Base-by-base conservation (phyloP, 92 coral and sea anemone species). In the Palythoa grandiflora region DNA sequence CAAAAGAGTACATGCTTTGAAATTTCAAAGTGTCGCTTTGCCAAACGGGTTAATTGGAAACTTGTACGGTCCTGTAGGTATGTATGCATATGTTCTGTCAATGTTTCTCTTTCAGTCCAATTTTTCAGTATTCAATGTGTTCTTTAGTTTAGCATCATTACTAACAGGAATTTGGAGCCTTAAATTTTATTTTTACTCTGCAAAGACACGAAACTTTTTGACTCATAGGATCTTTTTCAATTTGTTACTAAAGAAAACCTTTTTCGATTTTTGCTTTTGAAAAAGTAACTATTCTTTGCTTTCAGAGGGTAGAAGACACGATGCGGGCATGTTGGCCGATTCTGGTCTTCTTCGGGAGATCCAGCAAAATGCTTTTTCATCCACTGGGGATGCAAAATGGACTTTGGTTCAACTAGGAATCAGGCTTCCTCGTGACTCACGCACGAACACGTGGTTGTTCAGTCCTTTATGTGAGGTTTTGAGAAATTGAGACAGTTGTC, bases 351-450 rank as follows among this genome's bases (percentile, higher is more conserved):
- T 84, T 59, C 35, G 48, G 39, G 75, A 40, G 66, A 48, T 84
- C 59, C 52, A 71, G 77, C 73, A 21, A 65, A 35, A 38, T 84
- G 88, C 88, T 19, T 12, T 59, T 77, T 84, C 88, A 44, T 52
- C 44, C 7, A 50, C 9, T 70, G 68, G 47, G 36, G 75, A 83
- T 51, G 60, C 87, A 28, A 28, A 28, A 28, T 28, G 28, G 28
- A 28, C 28, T 28, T 28, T 28, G 28, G 28, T 28, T 28, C 28
- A 28, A 28, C 28, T 28, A 28, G 28, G 28, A 28, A 28, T 28
- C 28, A 28, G 28, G 28, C 28, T 28, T 28, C 28, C 28, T 28
- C 28, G 28, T 28, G 28, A 28, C 28, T 28, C 28, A 28, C 28
- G 28, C 28, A 28, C 28, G 28, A 28, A 28, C 28, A 28, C 28